These are phyloP conservation scores for Drosophila pegasa DNA, from an alignment of 2,888 invertebrate species.

Conservation along the genomic window DNA sequence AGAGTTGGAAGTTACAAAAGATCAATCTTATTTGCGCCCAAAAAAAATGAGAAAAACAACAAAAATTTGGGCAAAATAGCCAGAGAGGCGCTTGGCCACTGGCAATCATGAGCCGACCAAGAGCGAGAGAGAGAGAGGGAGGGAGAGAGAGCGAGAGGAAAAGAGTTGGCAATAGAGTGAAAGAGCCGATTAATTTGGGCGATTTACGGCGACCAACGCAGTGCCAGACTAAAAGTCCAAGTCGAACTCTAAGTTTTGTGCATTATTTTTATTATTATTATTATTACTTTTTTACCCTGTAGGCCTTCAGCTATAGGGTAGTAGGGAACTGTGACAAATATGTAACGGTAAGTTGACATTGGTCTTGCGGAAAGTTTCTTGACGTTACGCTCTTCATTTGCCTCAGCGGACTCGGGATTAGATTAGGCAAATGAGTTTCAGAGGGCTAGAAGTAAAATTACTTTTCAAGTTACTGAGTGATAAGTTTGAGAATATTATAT, in stretches of 20 bases:
- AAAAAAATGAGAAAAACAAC: constrained; percentile 17
- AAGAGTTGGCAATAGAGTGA: constrained; percentile 29
- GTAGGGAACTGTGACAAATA: neutral
- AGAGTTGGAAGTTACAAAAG: constrained; percentile 78
- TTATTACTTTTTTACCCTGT: constrained; percentile 53
- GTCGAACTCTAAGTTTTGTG: constrained; percentile 46
- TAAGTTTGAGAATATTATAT: too few species aligned
- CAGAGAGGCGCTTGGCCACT: constrained; percentile 64
- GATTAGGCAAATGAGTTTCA: too few species aligned
- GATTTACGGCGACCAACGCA: constrained; percentile 42
- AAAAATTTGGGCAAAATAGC: constrained; percentile 53
- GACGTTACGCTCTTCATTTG: too few species aligned
- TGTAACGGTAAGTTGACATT: neutral
- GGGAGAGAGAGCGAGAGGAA: neutral
- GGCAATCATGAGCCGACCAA: constrained; percentile 46
- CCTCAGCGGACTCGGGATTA: too few species aligned
- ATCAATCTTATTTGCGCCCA: constrained; percentile 81
- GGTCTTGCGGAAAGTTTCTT: too few species aligned
- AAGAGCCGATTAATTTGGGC: constrained; percentile 72
- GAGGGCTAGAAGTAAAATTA: too few species aligned
- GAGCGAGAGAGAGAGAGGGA: constrained; percentile 15
- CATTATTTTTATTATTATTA: constrained; percentile 64
- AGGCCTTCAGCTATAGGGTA: neutral
- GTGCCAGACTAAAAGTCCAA: constrained; percentile 36
- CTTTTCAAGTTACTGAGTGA: too few species aligned